Evolutionary conservation across 1,140 invertebrate genomes (phyloP), one percentile per base, ranked within the genome.

Genomic region (Frieseomelitta varia): DNA sequence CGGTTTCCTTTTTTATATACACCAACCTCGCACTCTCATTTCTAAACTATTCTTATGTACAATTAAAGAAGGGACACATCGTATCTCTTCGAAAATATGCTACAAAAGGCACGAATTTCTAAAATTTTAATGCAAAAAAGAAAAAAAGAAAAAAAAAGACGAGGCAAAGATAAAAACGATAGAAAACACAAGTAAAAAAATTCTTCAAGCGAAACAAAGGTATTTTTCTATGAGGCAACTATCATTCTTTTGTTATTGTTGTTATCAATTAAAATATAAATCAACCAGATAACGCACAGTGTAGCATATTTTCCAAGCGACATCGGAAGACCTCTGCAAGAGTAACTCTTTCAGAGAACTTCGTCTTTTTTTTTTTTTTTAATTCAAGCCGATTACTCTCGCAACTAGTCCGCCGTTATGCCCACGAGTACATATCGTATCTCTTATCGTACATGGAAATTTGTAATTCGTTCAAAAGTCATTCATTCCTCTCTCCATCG

Each of bases 31-130:
- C 84, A 79, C 87, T 73, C 61, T 76, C 69, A 77, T 73, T 86
- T 89, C 79, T 86, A 85, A 88, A 89, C 58, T 85, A 84, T 90
- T 85, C 84, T 73, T 91, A 92, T 91, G 79, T 91, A 92, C 91
- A 92, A 88, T 91, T 89, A 87, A 90, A 88, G 65, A 47, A 73
- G 63, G 61, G 47, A 76, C 78, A 87, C 74, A 65, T 65, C 17
- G 76, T 80, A 55, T 63, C 68, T 34, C 58, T 71, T 34, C 21
- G 56, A 83, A 88, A 88, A 85, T 88, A 88, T 85, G 86, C 87
- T 80, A 88, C 82, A 88, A n/a, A 65, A 79, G 47, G 56, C 73
- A 51, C 27, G 30, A 77, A 65, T 63, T 4, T 63, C 4, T 15
- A 39, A 30, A 51, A 74, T 74, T 30, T 74, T 53, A 6, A 47